These are phyloP conservation scores for Sander lucioperca DNA, from an alignment of 2,113 vertebrate species.

Conservation along the genomic window DNA sequence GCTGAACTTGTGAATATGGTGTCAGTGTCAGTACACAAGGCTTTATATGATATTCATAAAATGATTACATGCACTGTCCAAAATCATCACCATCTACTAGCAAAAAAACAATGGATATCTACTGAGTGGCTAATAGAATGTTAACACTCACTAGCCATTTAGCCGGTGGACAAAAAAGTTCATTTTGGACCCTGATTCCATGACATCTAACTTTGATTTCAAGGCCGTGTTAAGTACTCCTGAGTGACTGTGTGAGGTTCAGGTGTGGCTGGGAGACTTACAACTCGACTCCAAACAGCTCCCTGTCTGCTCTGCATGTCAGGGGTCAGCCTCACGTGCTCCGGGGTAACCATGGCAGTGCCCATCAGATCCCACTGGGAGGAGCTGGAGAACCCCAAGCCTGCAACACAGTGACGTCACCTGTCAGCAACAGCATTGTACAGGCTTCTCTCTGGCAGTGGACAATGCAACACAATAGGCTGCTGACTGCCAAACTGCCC, in stretches of 20 bases:
- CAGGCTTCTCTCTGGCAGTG: not conserved
- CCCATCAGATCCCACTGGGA: slow-evolving; percentile 95
- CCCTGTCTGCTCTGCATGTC: slow-evolving; percentile 95
- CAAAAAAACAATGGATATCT: too few relatives aligned
- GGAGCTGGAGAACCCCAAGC: slow-evolving; percentile 89
- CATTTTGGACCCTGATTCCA: not conserved
- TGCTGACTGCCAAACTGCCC: too few relatives aligned
- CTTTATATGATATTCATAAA: not conserved
- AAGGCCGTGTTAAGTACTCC: not conserved
- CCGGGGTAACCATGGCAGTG: slow-evolving; percentile 91
- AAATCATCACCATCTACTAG: too few relatives aligned
- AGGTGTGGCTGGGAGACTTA: slow-evolving; percentile 79
- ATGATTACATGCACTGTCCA: not conserved
- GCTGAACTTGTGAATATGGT: not conserved
- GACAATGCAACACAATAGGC: not conserved
- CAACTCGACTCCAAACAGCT: slow-evolving; percentile 94
- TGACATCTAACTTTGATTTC: not conserved
- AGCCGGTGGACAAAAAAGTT: too few relatives aligned
- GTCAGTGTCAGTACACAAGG: not conserved
- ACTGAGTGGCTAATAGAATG: too few relatives aligned
- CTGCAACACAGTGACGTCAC: slow-evolving; percentile 68
- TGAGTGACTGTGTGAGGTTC: not conserved
- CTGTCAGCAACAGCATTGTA: not conserved
- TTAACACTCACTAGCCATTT: too few relatives aligned
- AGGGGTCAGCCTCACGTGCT: slow-evolving; percentile 92